Percentiles rank a stretch among this genome's conserved stretches.
These are phyloP conservation scores for Phyllotreta cruciferae DNA, from an alignment of 2,888 invertebrate genomes.

Conservation along the genomic window DNA sequence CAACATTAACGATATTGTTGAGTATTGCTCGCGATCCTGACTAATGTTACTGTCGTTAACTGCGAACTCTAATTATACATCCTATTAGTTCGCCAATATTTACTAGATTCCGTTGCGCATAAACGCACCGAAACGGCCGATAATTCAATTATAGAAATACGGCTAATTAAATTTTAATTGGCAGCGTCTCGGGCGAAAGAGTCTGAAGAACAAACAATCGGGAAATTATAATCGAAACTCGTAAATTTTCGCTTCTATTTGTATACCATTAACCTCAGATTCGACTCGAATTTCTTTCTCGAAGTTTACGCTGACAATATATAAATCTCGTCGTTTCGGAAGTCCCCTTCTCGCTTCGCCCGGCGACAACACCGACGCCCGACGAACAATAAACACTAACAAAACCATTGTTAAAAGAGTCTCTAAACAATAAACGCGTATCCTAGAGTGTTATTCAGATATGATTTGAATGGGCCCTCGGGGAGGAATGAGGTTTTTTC, in stretches of 20 bases:
- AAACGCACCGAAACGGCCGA: no score
- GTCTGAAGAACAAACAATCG: no score
- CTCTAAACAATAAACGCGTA: slow-evolving; percentile 18
- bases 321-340: background rate
- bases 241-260: no score
- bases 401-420: slow-evolving; percentile 16
- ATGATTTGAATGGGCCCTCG: slow-evolving; percentile 16
- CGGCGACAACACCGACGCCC: slow-evolving; percentile 6
- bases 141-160: no score
- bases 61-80: slow-evolving; percentile 1
- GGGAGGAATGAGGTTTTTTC: slow-evolving; percentile 15
- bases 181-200: no score
- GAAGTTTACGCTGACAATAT: background rate
- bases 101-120: background rate
- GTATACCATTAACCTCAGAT: no score
- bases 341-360: slow-evolving; percentile 5
- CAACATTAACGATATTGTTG: slow-evolving; percentile 8
- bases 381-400: slow-evolving; percentile 1
- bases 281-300: background rate
- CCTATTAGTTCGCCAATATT: slow-evolving; percentile 3
- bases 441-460: slow-evolving; percentile 15
- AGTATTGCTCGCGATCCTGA: background rate
- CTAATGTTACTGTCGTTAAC: slow-evolving; percentile 5
- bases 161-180: no score
- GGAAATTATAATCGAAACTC: no score